Conservation (phyloP, 2,113 vertebrate genomes). For the Coturnix japonica region DNA sequence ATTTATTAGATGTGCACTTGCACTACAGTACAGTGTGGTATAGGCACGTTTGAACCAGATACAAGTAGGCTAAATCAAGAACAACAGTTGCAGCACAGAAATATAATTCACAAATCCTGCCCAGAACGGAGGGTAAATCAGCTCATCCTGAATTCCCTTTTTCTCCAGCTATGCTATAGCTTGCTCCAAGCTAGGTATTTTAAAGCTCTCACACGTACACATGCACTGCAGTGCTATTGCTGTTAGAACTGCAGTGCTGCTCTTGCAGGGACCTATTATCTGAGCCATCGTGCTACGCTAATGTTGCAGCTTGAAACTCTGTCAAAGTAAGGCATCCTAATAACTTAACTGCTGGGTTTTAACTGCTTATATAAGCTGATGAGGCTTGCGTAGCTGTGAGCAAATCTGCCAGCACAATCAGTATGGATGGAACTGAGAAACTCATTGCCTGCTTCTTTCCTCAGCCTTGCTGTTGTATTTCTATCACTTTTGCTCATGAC, state of each 20-base stretch:
- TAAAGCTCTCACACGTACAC: not conserved
- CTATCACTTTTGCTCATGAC: not conserved
- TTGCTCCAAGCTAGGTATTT: not conserved
- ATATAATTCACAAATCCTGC: not conserved
- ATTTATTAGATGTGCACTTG: conserved; percentile 51
- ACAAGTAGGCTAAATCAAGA: conserved; percentile 29
- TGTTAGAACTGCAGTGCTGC: not conserved
- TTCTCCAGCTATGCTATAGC: not conserved
- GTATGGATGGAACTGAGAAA: not conserved
- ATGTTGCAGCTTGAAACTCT: not conserved
- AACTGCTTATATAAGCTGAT: not conserved
- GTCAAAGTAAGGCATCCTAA: conserved; percentile 17
- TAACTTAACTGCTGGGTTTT: not conserved
- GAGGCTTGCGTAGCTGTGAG: not conserved
- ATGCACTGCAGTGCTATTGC: not conserved
- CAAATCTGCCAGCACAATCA: not conserved
- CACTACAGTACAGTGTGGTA: conserved; percentile 51
- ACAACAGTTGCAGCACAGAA: conserved; percentile 46
- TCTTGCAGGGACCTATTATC: not conserved
- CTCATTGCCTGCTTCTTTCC: not conserved
- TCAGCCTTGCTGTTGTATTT: not conserved
- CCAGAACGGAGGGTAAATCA: not conserved
- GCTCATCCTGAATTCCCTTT: not conserved
- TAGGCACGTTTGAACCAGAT: conserved; percentile 28
- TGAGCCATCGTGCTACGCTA: not conserved